Evolutionary conservation across 2,888 invertebrate species (phyloP).

Genomic region (Torymus tubicola): DNA sequence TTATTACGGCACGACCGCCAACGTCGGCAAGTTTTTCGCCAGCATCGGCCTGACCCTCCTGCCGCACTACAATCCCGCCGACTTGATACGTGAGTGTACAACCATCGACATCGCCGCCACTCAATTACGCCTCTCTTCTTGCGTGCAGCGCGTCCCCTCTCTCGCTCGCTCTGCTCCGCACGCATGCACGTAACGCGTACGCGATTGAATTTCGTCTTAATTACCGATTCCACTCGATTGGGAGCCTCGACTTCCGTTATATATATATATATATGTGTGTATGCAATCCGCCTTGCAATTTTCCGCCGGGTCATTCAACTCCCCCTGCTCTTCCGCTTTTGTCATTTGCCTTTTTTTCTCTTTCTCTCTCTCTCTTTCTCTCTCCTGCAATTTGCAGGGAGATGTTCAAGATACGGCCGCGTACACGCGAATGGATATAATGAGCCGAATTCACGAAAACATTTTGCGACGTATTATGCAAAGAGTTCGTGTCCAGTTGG

Average conservation of each 20-base stretch:
- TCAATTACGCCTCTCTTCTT: conserved; percentile 14
- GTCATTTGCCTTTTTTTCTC: background rate
- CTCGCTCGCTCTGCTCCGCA: background rate
- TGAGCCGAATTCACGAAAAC: background rate
- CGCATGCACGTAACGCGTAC: background rate
- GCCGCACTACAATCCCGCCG: conserved; percentile 90
- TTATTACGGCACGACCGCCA: conserved; percentile 85
- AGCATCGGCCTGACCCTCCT: conserved; percentile 84
- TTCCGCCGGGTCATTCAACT: conserved; percentile 1
- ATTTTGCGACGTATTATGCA: too few relatives aligned
- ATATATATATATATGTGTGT: background rate
- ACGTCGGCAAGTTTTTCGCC: conserved; percentile 85
- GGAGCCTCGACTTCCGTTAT: conserved; percentile 11
- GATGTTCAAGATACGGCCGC: background rate
- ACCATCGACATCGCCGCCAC: background rate
- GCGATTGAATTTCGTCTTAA: conserved; percentile 36
- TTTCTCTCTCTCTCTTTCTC: too few relatives aligned
- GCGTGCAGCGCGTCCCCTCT: background rate
- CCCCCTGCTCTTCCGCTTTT: background rate
- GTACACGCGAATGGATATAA: background rate
- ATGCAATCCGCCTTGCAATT: background rate
- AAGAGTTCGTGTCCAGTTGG: background rate
- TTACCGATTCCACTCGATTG: conserved; percentile 19
- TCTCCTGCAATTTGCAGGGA: background rate
- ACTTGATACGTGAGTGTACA: conserved; percentile 83